Evolutionary conservation across 1,140 invertebrate species (phyloP).

Genomic region (Mactra quadrangularis): DNA sequence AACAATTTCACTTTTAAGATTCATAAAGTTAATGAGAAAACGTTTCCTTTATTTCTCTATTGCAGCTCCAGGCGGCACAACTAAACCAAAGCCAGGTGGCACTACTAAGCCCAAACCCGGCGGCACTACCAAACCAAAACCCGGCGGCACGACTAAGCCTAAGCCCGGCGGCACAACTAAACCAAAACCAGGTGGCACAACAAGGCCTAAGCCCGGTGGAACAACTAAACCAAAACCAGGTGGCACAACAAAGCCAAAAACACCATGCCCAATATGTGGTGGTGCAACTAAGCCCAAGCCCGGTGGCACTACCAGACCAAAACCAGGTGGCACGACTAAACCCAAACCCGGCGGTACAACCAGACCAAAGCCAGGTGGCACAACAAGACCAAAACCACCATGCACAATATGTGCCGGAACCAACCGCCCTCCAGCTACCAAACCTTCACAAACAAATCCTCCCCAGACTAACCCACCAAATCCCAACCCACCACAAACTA

Average conservation of each 20-base stretch:
- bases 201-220: slow-evolving; percentile 40
- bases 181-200: slow-evolving; percentile 35
- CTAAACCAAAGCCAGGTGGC: slow-evolving; percentile 33
- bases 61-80: slow-evolving; percentile 10
- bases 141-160: slow-evolving; percentile 40
- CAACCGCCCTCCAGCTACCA: not conserved
- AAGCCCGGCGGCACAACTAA: slow-evolving; percentile 1
- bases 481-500: not conserved
- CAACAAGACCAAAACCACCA: not conserved
- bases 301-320: slow-evolving; percentile 51
- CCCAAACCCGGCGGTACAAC: slow-evolving; percentile 48
- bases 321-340: slow-evolving; percentile 13
- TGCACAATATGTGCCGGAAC: slow-evolving; percentile 2
- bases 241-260: slow-evolving; percentile 45
- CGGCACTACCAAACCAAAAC: not conserved
- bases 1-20: no score
- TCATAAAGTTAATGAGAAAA: no score
- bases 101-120: not conserved
- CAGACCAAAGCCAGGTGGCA: slow-evolving; percentile 38
- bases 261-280: slow-evolving; percentile 32
- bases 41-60: no score
- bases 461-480: not conserved
- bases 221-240: slow-evolving; percentile 32
- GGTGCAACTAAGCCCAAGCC: slow-evolving; percentile 38
- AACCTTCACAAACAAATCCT: not conserved